Base-by-base conservation (phyloP, 1,140 invertebrate species). In the Bombus pyrosoma region DNA sequence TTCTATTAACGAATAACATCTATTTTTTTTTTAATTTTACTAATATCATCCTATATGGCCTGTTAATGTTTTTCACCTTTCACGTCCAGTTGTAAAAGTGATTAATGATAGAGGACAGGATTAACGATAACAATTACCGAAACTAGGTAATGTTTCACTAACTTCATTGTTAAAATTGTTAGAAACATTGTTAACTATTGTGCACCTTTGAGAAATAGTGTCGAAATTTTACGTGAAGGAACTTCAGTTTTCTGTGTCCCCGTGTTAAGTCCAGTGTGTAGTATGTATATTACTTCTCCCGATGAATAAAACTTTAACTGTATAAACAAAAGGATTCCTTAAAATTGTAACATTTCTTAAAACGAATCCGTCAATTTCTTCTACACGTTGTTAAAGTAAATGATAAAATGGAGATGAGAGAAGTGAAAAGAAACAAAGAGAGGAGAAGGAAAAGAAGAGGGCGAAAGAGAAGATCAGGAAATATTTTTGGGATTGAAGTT, bases 141-240 rank as follows among this genome's bases (percentile, higher is more conserved):
- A n/a, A 39, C 5, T 72, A 43, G 22, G 57, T 59, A 59, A 59
- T 28, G 74, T 76, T 57, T 59, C 74, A 76, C 74, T 59, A 76
- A 76, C 74, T 59, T 76, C 74, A 39, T 59, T 59, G 15, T 25
- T 10, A 76, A 34, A 13, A 37, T 39, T 53, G n/a, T 39, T 76
- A 10, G 13, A 25, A 1, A 59, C 13, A 28, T 9, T 18, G 25
- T 6, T 57, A 1, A 34, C 10, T 57, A 34, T 53, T 53, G 25
- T 13, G 1, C 3, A 41, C 3, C n/a, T 57, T 57, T 2, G n/a
- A 75, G 28, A 75, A 34, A 28, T 75, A 53, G 2, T 9, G 4
- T 28, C 2, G 2, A 57, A 37, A 18, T 73, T 73, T 43, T 71
- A 39, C 28, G 2, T 8, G 10, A 39, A 71, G 13, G 1, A 71